Percentiles rank a stretch among this genome's conserved stretches.
These are phyloP conservation scores for Microchirus variegatus DNA, from an alignment of 2,797 vertebrate species.

Conservation along the genomic window DNA sequence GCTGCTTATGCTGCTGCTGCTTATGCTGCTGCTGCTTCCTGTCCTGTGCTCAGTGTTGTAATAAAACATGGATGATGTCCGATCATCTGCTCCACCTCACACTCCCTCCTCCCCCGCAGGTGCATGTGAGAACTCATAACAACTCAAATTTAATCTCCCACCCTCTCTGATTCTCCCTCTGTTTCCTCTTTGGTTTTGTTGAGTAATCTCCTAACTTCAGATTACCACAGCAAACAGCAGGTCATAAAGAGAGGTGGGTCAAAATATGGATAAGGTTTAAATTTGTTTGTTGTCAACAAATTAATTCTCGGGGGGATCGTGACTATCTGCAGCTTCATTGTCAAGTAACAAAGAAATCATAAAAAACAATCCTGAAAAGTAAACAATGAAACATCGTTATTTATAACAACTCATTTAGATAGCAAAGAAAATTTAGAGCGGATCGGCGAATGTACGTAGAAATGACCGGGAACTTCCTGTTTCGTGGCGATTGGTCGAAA, in stretches of 20 bases:
- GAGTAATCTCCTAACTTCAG: slow-evolving; percentile 43
- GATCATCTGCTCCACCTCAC: slow-evolving; percentile 38
- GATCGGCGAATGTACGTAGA: no score
- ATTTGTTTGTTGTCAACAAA: no score
- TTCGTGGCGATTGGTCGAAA: no score
- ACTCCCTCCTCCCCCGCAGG: slow-evolving; percentile 28
- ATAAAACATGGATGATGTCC: slow-evolving; percentile 11
- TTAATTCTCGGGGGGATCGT: no score
- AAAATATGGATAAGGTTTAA: no score
- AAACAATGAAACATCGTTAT: no score
- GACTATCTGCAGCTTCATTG: no score
- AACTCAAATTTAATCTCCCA: slow-evolving; percentile 51
- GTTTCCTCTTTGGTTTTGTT: slow-evolving; percentile 29
- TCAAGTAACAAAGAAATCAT: no score
- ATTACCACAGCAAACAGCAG: slow-evolving; percentile 13
- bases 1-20: slow-evolving; percentile 14
- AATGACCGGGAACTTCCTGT: no score
- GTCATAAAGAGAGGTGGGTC: slow-evolving; percentile 15
- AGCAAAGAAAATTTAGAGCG: no score
- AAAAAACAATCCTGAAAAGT: no score
- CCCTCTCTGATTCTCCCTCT: slow-evolving; percentile 4
- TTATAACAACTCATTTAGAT: no score
- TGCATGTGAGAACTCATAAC: slow-evolving; percentile 41
- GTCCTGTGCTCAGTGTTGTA: background rate
- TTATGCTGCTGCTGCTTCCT: slow-evolving; percentile 5